Percentiles rank a stretch among this genome's conserved stretches.
phyloP scores from a whole-genome alignment of 2,888 invertebrate genomes.

The Synergus umbraculus region DNA sequence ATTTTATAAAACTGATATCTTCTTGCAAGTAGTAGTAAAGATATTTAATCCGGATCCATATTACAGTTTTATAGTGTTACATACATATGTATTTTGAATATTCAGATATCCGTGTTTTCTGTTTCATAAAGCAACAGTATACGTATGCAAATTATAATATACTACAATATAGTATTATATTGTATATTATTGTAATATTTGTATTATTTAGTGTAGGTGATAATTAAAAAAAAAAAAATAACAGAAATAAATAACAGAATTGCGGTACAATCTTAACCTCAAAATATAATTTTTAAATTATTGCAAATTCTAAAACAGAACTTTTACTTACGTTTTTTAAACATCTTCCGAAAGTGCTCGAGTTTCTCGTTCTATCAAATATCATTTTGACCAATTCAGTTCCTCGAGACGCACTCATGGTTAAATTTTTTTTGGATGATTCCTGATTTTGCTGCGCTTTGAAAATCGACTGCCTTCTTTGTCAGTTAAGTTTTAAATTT shows the following conservation, averaged over 20 bases:
- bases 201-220: too few species aligned
- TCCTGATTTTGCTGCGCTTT: not conserved
- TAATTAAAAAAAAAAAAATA: too few species aligned
- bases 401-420: conserved; percentile 2
- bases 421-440: not conserved
- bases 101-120: too few species aligned
- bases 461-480: not conserved
- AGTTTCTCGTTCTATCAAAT: conserved; percentile 68
- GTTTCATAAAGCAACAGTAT: too few species aligned
- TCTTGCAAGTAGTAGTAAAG: not conserved
- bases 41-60: not conserved
- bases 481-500: not conserved
- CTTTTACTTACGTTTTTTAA: conserved; percentile 77
- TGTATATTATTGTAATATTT: too few species aligned
- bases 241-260: too few species aligned
- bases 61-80: not conserved
- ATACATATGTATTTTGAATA: too few species aligned
- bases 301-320: conserved; percentile 49
- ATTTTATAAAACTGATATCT: too few species aligned
- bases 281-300: not conserved
- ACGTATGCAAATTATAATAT: too few species aligned
- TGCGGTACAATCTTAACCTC: not conserved
- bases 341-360: conserved; percentile 76
- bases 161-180: too few species aligned
- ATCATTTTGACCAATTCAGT: conserved; percentile 72